Percentiles rank a stretch among this genome's conserved stretches.
Evolutionary conservation across 2,888 invertebrate species (phyloP).

Genomic region (Phalangium opilio): DNA sequence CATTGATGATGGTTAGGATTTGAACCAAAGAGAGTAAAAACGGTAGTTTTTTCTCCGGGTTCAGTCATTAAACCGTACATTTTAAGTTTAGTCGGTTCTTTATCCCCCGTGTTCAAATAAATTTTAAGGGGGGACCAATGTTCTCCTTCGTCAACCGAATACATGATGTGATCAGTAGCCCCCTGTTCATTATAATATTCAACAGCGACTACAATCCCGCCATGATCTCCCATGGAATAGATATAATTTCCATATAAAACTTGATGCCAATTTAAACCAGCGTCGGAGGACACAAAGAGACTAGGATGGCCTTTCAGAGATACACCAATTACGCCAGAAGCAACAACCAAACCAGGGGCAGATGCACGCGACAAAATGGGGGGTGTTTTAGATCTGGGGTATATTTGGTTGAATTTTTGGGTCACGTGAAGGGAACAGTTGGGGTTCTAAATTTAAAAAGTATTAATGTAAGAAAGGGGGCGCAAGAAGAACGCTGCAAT

Average conservation of each 20-base stretch:
- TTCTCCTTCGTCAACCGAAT: conserved; percentile 72
- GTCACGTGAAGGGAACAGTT: conserved; percentile 68
- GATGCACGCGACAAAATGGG: conserved; percentile 72
- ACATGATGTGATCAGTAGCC: conserved; percentile 60
- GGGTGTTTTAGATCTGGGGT: conserved; percentile 59
- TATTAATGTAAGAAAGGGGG: too few species aligned
- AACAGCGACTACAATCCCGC: conserved; percentile 70
- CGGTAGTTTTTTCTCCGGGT: conserved; percentile 81
- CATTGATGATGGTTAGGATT: conserved; percentile 60
- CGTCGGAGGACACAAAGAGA: conserved; percentile 64
- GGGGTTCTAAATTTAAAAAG: conserved; percentile 18
- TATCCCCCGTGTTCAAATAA: conserved; percentile 24
- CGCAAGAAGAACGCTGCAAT: too few species aligned
- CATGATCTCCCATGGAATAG: conserved; percentile 81
- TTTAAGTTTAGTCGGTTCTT: conserved; percentile 48
- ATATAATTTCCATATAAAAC: conserved; percentile 59
- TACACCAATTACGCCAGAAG: conserved; percentile 54
- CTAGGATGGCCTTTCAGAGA: conserved; percentile 60
- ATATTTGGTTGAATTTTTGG: conserved; percentile 67
- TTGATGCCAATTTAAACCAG: conserved; percentile 62
- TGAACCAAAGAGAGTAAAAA: conserved; percentile 82
- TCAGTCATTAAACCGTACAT: conserved; percentile 87
- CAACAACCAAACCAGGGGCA: conserved; percentile 74
- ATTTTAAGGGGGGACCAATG: conserved; percentile 56
- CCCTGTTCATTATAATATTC: conserved; percentile 55